Conservation (phyloP, 2,113 vertebrate genomes). For the Hyla sarda region DNA sequence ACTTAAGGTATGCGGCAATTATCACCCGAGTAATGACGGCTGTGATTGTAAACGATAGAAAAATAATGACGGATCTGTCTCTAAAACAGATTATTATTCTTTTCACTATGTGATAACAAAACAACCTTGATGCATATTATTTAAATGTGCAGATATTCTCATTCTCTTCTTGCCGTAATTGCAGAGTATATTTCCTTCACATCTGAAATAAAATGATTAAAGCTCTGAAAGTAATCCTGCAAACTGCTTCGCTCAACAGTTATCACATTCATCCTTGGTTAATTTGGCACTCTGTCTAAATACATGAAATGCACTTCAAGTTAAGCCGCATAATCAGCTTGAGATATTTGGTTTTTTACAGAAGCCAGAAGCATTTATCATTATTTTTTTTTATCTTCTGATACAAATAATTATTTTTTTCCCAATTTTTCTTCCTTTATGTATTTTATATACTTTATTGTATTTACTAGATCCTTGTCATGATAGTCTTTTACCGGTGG, state of each 20-base stretch:
- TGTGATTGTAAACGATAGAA: constrained; percentile 44
- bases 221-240: constrained; percentile 12
- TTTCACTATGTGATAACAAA: constrained; percentile 44
- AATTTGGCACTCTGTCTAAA: constrained; percentile 55
- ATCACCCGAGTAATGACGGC: constrained; percentile 11
- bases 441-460: neutral
- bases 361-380: constrained; percentile 14
- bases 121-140: constrained; percentile 19
- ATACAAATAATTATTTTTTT: neutral
- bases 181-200: neutral
- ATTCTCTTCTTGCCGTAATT: neutral
- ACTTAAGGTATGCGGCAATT: neutral
- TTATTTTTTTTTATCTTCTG: neutral
- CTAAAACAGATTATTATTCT: constrained; percentile 5
- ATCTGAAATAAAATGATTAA: constrained; percentile 46
- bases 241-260: constrained; percentile 43
- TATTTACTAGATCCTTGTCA: neutral
- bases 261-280: constrained; percentile 57
- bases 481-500: too few relatives aligned
- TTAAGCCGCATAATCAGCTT: constrained; percentile 54
- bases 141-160: constrained; percentile 41
- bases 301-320: constrained; percentile 58
- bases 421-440: neutral
- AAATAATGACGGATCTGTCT: constrained; percentile 24
- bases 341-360: constrained; percentile 51